Evolutionary conservation across 2,113 vertebrate species (phyloP).

Genomic region (Zootoca vivipara): DNA sequence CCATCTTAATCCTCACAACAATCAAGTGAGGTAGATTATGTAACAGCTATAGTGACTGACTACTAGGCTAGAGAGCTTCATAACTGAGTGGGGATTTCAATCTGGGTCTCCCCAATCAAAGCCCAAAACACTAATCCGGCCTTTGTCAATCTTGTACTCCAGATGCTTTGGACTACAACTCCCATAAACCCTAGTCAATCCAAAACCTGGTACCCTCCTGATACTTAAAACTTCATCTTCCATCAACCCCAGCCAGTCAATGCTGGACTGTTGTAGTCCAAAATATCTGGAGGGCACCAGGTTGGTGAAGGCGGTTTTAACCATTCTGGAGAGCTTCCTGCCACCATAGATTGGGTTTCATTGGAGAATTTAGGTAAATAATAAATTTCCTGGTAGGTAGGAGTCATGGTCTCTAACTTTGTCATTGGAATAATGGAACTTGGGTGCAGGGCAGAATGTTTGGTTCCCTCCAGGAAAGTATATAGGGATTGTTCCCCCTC

Average conservation of each 20-base stretch:
- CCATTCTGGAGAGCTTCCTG: neutral
- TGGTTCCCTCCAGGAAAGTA: neutral
- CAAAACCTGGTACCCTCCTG: no score
- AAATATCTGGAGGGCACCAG: no score
- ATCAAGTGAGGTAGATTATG: neutral
- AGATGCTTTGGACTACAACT: neutral
- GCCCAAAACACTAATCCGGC: neutral
- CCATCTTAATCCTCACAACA: neutral
- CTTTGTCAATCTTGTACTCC: no score
- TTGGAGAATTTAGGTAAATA: neutral
- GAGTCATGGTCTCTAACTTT: neutral
- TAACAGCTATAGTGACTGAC: neutral
- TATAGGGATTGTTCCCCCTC: neutral
- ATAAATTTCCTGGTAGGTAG: neutral
- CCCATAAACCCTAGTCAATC: no score
- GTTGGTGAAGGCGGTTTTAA: no score
- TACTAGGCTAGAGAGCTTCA: neutral
- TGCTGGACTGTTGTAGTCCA: no score
- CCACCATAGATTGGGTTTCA: neutral
- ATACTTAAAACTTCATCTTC: neutral
- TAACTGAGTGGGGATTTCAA: neutral
- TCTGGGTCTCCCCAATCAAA: neutral
- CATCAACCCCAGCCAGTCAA: no score
- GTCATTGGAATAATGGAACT: neutral
- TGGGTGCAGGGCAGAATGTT: neutral